Percentiles rank a stretch among this genome's conserved stretches.
phyloP scores from a whole-genome alignment of 1,140 invertebrate genomes.

The Homalodisca vitripennis region DNA sequence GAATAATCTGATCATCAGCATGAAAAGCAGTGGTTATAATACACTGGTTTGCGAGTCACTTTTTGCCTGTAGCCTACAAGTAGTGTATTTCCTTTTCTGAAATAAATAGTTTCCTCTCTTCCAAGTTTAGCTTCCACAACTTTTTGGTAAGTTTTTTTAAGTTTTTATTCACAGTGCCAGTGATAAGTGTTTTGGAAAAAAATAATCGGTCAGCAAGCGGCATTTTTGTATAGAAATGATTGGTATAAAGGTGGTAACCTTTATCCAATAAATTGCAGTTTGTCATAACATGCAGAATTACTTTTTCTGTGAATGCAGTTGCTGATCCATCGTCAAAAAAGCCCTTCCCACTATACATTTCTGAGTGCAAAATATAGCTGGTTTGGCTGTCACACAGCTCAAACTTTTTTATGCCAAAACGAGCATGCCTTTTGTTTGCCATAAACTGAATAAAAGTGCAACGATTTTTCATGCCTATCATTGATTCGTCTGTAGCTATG shows the following conservation, averaged over 20 bases:
- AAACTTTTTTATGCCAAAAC: too few species aligned
- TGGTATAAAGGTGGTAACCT: conserved; percentile 22
- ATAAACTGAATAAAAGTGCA: neutral
- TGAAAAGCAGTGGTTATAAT: conserved; percentile 27
- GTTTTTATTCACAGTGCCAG: conserved; percentile 22
- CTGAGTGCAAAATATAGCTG: conserved; percentile 17
- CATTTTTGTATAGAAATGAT: conserved; percentile 21
- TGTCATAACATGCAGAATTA: conserved; percentile 6
- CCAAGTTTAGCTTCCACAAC: conserved; percentile 5
- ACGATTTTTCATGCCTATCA: neutral
- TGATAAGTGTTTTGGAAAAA: conserved; percentile 16
- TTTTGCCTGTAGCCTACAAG: conserved; percentile 8
- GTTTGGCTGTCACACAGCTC: too few species aligned
- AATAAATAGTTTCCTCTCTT: conserved; percentile 1
- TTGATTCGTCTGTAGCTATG: neutral
- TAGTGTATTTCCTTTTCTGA: conserved; percentile 11
- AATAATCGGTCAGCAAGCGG: conserved; percentile 7
- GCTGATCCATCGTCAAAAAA: conserved; percentile 12
- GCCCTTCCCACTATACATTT: too few species aligned
- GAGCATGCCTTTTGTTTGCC: neutral
- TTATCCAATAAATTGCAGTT: conserved; percentile 17
- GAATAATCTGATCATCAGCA: neutral
- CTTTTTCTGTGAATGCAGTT: too few species aligned
- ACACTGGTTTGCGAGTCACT: conserved; percentile 8
- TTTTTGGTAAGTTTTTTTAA: conserved; percentile 17